phyloP scores from a whole-genome alignment of 2,797 vertebrate species.

The Cuniculus paca region DNA sequence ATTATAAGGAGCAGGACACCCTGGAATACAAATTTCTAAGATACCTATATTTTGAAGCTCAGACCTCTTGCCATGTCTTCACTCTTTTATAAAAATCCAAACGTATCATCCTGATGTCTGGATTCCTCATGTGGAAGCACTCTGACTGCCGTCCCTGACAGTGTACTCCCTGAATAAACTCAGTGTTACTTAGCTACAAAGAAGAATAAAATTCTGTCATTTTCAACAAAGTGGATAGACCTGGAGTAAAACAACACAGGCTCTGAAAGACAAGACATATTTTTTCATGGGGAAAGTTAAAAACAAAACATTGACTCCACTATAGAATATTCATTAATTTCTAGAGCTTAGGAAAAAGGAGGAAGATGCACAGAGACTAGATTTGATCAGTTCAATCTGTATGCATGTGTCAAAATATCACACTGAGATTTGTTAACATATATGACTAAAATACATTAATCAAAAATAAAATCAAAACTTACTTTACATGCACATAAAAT shows the following conservation, averaged over 20 bases:
- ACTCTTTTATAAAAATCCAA: neutral
- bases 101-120: neutral
- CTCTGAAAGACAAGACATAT: neutral
- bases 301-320: fast-evolving
- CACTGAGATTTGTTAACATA: neutral
- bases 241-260: neutral
- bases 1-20: neutral
- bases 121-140: neutral
- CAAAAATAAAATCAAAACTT: neutral
- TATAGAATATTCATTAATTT: neutral
- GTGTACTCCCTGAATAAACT: neutral
- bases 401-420: neutral
- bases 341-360: neutral
- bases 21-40: too few relatives aligned
- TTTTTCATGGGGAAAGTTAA: too few relatives aligned
- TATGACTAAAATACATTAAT: neutral
- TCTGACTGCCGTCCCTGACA: neutral
- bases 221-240: neutral
- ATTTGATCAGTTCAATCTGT: neutral
- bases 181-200: neutral
- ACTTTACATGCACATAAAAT: neutral
- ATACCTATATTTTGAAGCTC: neutral
- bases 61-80: neutral
- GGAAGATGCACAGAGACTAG: neutral
- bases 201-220: neutral